Evolutionary conservation across 2,113 vertebrate genomes (phyloP).

Genomic region (Lepidiolamprologus cunningtoni): DNA sequence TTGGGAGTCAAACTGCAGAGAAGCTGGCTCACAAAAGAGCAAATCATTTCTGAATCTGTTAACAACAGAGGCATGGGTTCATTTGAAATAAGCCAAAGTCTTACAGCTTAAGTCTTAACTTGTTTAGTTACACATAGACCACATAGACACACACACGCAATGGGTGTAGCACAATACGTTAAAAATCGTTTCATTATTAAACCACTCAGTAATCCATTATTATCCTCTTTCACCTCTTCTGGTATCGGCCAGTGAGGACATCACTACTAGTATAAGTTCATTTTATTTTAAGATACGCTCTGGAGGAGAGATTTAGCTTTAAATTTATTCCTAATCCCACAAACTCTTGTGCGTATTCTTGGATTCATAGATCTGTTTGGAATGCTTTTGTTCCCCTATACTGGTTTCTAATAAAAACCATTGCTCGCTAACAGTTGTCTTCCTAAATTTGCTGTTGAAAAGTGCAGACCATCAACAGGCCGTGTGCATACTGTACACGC

Average conservation of each 20-base stretch:
- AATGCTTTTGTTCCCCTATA: background rate
- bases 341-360: background rate
- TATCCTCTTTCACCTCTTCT: background rate
- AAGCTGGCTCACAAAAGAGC: background rate
- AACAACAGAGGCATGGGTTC: background rate
- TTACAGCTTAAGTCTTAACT: background rate
- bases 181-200: background rate
- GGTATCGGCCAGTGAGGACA: background rate
- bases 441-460: background rate
- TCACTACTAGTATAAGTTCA: background rate
- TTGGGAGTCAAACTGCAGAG: background rate
- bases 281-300: background rate
- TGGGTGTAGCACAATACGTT: background rate
- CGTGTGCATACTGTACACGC: background rate
- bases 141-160: background rate
- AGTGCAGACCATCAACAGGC: background rate
- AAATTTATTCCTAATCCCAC: background rate
- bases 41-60: background rate
- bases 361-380: background rate
- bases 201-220: background rate
- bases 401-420: background rate
- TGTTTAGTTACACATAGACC: background rate
- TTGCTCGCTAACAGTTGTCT: background rate
- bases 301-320: background rate
- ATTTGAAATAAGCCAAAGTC: background rate